Percentiles rank a stretch among this genome's conserved stretches.
Conservation (phyloP, 2,113 vertebrate species). For the Baryphthengus martii region DNA sequence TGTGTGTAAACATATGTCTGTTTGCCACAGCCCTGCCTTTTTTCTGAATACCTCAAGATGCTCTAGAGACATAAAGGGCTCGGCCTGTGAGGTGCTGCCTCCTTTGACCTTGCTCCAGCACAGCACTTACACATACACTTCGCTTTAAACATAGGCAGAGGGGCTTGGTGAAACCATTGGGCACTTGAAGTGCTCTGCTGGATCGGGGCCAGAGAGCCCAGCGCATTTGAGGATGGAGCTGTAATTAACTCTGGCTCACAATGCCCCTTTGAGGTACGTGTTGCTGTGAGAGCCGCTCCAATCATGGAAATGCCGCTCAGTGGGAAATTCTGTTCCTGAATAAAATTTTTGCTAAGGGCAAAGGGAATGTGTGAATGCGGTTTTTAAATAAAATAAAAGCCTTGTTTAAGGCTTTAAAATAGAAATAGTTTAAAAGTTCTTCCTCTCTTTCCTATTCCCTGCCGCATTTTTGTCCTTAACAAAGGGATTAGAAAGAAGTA, state of each 20-base stretch:
- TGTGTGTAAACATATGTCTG: neutral
- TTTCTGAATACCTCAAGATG: neutral
- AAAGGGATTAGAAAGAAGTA: neutral
- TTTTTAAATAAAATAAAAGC: neutral
- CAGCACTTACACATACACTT: accelerated
- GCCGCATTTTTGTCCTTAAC: neutral
- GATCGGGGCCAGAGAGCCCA: neutral
- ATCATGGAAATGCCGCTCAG: neutral
- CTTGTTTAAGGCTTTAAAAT: neutral
- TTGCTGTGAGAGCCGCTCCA: neutral
- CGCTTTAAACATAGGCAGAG: neutral
- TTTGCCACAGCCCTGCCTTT: neutral
- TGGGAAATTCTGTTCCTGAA: neutral
- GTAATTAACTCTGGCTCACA: neutral
- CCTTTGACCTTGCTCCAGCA: neutral
- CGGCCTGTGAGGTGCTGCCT: neutral
- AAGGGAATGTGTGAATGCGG: accelerated
- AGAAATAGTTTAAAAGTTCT: neutral
- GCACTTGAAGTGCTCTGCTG: neutral
- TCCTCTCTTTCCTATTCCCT: neutral
- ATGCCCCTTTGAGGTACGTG: neutral
- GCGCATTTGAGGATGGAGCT: neutral
- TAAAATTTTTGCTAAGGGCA: neutral
- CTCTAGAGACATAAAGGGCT: neutral
- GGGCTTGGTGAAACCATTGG: accelerated